Conservation (phyloP, 2,797 vertebrate species). For the Triplophysa yarkandensis region DNA sequence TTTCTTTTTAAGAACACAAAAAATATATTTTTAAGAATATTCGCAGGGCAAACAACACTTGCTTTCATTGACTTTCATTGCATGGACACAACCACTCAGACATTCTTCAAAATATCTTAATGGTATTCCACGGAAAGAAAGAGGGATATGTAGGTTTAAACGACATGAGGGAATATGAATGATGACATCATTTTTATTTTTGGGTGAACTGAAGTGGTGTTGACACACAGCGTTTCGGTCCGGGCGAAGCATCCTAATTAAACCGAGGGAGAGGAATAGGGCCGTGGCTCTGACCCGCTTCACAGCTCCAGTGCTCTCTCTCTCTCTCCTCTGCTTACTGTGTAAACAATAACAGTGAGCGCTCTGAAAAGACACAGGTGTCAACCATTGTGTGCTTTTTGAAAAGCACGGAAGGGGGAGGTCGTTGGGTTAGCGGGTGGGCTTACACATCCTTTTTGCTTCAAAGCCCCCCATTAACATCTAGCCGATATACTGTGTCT, state of each 20-base stretch:
- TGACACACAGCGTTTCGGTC: constrained; percentile 53
- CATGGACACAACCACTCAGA: no score
- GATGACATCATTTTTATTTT: no score
- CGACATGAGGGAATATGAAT: no score
- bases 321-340: constrained; percentile 62
- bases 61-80: no score
- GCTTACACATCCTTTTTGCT: constrained; percentile 67
- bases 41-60: no score
- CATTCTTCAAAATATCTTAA: no score
- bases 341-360: constrained; percentile 80
- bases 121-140: no score
- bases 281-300: constrained; percentile 64
- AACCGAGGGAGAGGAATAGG: constrained; percentile 38
- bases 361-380: constrained; percentile 82
- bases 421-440: constrained; percentile 63
- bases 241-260: constrained; percentile 68
- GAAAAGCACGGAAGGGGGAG: constrained; percentile 62
- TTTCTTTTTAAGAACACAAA: no score
- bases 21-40: no score
- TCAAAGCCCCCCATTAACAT: constrained; percentile 48
- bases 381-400: constrained; percentile 77
- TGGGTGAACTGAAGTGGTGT: constrained; percentile 11
- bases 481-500: constrained; percentile 48
- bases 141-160: no score
- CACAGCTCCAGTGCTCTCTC: constrained; percentile 61